phyloP scores from a whole-genome alignment of 2,113 vertebrate genomes.

The Amia ocellicauda region DNA sequence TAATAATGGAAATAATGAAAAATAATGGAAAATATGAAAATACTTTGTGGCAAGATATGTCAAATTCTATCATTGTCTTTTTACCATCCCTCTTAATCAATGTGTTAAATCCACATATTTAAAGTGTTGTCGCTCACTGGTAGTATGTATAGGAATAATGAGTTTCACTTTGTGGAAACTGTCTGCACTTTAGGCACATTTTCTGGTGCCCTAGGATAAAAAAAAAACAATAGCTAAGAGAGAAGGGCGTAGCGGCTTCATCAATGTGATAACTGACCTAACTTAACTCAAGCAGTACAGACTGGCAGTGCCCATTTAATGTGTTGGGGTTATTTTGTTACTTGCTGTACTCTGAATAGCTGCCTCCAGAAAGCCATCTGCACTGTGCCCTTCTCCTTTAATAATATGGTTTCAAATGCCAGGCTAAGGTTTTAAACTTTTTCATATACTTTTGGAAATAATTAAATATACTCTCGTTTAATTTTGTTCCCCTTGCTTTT shows the following conservation, averaged over 20 bases:
- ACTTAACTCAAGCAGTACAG: slow-evolving; percentile 63
- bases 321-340: slow-evolving; percentile 55
- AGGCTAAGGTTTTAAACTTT: neutral
- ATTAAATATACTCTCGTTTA: too few species aligned
- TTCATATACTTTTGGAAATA: too few species aligned
- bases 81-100: too few species aligned
- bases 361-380: neutral
- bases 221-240: neutral
- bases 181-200: neutral
- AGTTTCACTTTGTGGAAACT: neutral
- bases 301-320: slow-evolving; percentile 58
- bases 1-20: too few species aligned
- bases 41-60: too few species aligned
- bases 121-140: too few species aligned
- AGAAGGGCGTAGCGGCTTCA: neutral
- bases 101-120: too few species aligned
- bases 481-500: too few species aligned
- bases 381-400: neutral
- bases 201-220: neutral
- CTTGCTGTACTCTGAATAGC: slow-evolving; percentile 48
- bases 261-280: slow-evolving; percentile 43
- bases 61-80: too few species aligned
- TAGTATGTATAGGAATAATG: neutral
- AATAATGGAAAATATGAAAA: too few species aligned
- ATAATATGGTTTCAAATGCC: neutral